Base-by-base conservation (phyloP, 2,888 invertebrate genomes). In the Diaphora mendica region DNA sequence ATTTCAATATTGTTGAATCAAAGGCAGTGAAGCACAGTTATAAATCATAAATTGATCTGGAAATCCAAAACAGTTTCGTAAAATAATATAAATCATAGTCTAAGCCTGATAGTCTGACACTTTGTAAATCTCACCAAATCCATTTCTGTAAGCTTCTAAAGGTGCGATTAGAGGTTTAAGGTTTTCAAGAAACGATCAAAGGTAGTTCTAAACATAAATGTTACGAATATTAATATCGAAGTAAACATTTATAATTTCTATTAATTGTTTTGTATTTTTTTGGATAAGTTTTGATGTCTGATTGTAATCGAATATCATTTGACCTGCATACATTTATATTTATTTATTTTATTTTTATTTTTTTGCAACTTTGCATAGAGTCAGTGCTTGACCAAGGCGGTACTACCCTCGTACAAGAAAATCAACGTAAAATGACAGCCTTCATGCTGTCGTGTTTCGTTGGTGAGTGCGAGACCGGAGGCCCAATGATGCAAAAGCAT, bases 1-100 rank as follows among this genome's bases (percentile, higher is more conserved):
- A 51, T 51, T 68, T 68, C 35, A 35, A n/a, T 3, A 3, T 35
- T 67, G 13, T 30, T 68, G 48, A 68, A 68, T 68, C 67, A 48
- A 67, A 44, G 44, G 1, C 44, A 30, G 7, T 55, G 3, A 55
- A 55, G 51, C 51, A 9, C n/a, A 55, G 23, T 3, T 13, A 26
- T 55, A 55, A 35, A 51, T 68, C 51, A 51, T 33, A 51, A n/a
- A 33, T 64, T 23, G 20, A 68, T 51, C 33, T 30, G 5, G 5
- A 11, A 51, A 44, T 48, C 23, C 33, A 39, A 51, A 55, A 68
- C 55, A 68, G 30, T 67, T 67, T 44, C 20, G 30, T 33, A 48
- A 30, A 67, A 48, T 67, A 48, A 48, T 67, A 67, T 33, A 62
- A 62, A 62, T 62, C 30, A 23, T 48, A 33, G 30, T 23, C 23